Conservation (phyloP, 2,113 vertebrate genomes). For the Anolis sagrei region DNA sequence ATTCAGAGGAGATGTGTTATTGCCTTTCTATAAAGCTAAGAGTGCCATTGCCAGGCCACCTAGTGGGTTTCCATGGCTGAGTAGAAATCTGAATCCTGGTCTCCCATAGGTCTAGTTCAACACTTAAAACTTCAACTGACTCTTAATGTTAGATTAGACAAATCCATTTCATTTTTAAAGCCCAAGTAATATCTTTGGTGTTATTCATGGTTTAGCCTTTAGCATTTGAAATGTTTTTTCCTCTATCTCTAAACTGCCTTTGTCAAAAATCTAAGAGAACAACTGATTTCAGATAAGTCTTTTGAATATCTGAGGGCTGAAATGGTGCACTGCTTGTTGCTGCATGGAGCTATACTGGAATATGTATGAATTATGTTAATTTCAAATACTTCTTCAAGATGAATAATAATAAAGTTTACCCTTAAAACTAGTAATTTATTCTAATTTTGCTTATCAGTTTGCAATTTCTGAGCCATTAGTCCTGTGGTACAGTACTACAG, state of each 20-base stretch:
- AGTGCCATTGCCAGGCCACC: too few relatives aligned
- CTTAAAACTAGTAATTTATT: too few relatives aligned
- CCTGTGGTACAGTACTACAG: too few relatives aligned
- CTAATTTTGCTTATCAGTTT: too few relatives aligned
- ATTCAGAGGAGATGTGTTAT: too few relatives aligned
- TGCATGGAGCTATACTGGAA: not conserved
- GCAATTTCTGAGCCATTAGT: too few relatives aligned
- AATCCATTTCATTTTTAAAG: not conserved
- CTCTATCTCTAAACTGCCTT: not conserved
- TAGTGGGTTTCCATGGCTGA: too few relatives aligned
- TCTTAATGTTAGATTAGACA: not conserved
- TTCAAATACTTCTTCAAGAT: not conserved
- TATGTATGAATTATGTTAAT: not conserved
- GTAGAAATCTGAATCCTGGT: too few relatives aligned
- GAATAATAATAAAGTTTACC: not conserved
- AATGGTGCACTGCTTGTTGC: not conserved
- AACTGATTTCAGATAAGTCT: not conserved
- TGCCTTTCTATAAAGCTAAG: too few relatives aligned
- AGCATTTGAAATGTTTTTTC: not conserved
- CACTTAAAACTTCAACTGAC: too few relatives aligned
- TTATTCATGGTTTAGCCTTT: not conserved
- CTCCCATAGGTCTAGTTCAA: too few relatives aligned
- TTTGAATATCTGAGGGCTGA: not conserved
- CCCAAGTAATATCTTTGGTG: not conserved
- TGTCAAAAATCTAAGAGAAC: not conserved